phyloP scores from a whole-genome alignment of 2,888 invertebrate genomes.

The Nowickia ferox region DNA sequence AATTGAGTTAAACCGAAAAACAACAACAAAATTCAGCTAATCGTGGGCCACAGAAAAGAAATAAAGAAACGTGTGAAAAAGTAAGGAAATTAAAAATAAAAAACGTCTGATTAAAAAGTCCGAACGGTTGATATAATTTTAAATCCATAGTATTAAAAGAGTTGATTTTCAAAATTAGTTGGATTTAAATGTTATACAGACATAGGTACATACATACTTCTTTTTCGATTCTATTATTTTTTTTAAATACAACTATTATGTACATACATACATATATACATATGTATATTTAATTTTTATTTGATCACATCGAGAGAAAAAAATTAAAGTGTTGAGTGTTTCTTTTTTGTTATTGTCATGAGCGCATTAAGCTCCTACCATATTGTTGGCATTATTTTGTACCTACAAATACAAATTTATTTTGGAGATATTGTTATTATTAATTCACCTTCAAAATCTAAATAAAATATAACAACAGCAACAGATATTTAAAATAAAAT shows the following conservation, averaged over 20 bases:
- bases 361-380: slow-evolving; percentile 38
- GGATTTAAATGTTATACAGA: not conserved
- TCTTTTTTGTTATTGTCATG: slow-evolving; percentile 26
- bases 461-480: slow-evolving; percentile 55
- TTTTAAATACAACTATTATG: not conserved
- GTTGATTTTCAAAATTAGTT: slow-evolving; percentile 29
- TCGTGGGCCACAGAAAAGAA: slow-evolving; percentile 47
- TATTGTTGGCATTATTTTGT: slow-evolving; percentile 25
- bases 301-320: not conserved
- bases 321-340: slow-evolving; percentile 14
- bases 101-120: not conserved
- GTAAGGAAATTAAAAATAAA: slow-evolving; percentile 40
- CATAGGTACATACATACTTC: no score
- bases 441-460: slow-evolving; percentile 68
- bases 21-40: slow-evolving; percentile 32
- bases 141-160: slow-evolving; percentile 26
- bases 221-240: not conserved
- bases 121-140: not conserved
- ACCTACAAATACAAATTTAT: slow-evolving; percentile 3
- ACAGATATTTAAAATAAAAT: slow-evolving; percentile 13
- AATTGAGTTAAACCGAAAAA: slow-evolving; percentile 50
- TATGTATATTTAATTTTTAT: not conserved
- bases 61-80: slow-evolving; percentile 55
- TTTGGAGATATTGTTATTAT: slow-evolving; percentile 62
- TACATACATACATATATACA: no score